These are phyloP conservation scores for Umimayanthus kanabou DNA, from an alignment of 92 coral and sea anemone genomes.

Conservation along the genomic window DNA sequence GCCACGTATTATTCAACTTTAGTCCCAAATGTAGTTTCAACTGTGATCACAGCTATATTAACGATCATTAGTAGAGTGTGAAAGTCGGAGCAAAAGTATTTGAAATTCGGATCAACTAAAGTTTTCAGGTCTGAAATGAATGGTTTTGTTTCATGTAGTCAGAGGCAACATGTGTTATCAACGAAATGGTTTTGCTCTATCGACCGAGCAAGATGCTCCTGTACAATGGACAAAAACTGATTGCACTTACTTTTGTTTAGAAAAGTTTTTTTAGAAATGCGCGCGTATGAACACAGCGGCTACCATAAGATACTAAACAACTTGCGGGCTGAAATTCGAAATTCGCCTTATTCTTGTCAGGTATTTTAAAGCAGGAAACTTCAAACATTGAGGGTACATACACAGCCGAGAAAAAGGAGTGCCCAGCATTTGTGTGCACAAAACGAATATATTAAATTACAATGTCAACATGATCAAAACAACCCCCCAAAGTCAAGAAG, in stretches of 20 bases:
- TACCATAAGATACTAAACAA: no score
- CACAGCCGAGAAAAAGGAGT: neutral
- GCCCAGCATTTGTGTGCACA: neutral
- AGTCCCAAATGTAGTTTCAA: neutral
- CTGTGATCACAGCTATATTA: neutral
- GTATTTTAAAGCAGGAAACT: no score
- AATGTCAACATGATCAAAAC: neutral
- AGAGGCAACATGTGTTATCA: neutral
- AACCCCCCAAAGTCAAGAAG: constrained; percentile 9
- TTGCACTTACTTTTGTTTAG: neutral
- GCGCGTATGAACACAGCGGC: neutral
- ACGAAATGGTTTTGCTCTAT: neutral
- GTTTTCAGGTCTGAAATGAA: neutral
- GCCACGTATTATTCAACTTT: neutral
- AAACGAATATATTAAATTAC: neutral
- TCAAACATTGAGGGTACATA: neutral
- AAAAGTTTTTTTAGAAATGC: neutral
- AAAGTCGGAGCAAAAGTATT: neutral
- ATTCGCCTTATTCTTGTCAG: neutral
- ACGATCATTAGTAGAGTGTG: neutral
- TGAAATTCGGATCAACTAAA: neutral
- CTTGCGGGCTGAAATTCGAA: neutral
- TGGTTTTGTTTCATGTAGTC: neutral
- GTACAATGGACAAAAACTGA: neutral
- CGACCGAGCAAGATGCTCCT: neutral